These are phyloP conservation scores for Eupeodes luniger DNA, from an alignment of 2,888 invertebrate species.

Conservation along the genomic window DNA sequence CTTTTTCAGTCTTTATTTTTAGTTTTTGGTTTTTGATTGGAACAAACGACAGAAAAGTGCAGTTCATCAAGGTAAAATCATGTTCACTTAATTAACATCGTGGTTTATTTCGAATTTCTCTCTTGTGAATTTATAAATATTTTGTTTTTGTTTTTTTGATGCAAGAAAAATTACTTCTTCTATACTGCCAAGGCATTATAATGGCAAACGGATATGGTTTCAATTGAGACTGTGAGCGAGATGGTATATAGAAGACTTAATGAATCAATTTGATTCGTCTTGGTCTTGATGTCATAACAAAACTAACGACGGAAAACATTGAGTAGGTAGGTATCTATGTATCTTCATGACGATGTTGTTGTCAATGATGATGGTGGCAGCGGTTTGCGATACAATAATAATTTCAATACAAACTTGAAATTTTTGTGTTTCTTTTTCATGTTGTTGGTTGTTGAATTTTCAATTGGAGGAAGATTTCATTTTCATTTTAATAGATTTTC, in stretches of 20 bases:
- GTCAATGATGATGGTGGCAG: neutral
- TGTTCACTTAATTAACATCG: slow-evolving; percentile 73
- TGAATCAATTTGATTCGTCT: slow-evolving; percentile 64
- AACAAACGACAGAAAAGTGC: slow-evolving; percentile 8
- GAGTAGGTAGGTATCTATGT: neutral
- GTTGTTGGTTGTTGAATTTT: slow-evolving; percentile 3
- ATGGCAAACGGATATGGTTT: slow-evolving; percentile 36
- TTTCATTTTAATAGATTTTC: slow-evolving; percentile 30
- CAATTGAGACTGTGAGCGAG: neutral
- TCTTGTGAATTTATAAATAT: slow-evolving; percentile 51
- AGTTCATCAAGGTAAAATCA: slow-evolving; percentile 75
- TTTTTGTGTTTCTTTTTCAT: neutral
- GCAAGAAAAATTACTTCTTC: slow-evolving; percentile 9
- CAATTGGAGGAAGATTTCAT: slow-evolving; percentile 35
- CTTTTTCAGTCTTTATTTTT: slow-evolving; percentile 5
- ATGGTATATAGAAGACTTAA: slow-evolving; percentile 29
- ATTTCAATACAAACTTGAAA: slow-evolving; percentile 2
- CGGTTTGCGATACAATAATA: neutral
- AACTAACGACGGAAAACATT: slow-evolving; percentile 47
- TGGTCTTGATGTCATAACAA: slow-evolving; percentile 62
- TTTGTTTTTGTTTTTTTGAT: neutral
- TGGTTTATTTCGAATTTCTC: slow-evolving; percentile 59
- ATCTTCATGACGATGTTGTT: slow-evolving; percentile 14
- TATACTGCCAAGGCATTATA: neutral
- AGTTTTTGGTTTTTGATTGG: slow-evolving; percentile 24